Percentiles rank a stretch among this genome's conserved stretches.
Conservation (phyloP, 2,888 invertebrate species). For the Caenorhabditis angaria region DNA sequence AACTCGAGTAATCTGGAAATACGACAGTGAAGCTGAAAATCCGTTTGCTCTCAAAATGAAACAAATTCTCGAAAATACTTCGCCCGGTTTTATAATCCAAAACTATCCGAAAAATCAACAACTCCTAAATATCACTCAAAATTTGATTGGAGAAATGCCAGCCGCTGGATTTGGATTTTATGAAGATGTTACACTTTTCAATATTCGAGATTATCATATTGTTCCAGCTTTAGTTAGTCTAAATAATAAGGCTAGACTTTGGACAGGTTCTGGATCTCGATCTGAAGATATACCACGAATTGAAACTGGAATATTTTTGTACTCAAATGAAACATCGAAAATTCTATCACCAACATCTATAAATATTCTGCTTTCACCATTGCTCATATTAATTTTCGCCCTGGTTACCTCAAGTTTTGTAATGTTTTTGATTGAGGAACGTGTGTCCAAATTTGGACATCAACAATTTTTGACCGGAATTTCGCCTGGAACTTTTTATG, state of each 20-base stretch:
- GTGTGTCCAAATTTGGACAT: constrained; percentile 60
- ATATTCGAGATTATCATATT: constrained; percentile 24
- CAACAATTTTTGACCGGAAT: constrained; percentile 67
- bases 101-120: neutral
- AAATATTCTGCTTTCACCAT: constrained; percentile 40
- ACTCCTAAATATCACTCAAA: constrained; percentile 18
- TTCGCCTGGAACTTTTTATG: constrained; percentile 62
- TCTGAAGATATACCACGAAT: constrained; percentile 8
- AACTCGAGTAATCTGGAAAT: constrained; percentile 25
- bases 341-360: constrained; percentile 13
- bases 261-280: neutral
- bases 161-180: constrained; percentile 28
- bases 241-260: constrained; percentile 21
- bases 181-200: constrained; percentile 10
- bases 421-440: constrained; percentile 65
- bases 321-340: constrained; percentile 11
- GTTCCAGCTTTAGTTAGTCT: constrained; percentile 27
- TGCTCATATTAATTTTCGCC: constrained; percentile 59
- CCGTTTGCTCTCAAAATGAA: constrained; percentile 15
- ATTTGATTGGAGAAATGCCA: constrained; percentile 36
- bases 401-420: constrained; percentile 61
- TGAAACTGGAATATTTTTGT: constrained; percentile 28
- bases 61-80: constrained; percentile 6
- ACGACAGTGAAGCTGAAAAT: constrained; percentile 8
- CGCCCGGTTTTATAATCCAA: constrained; percentile 13